Conservation (phyloP, 1,140 invertebrate species). For the Drosophila nannoptera region DNA sequence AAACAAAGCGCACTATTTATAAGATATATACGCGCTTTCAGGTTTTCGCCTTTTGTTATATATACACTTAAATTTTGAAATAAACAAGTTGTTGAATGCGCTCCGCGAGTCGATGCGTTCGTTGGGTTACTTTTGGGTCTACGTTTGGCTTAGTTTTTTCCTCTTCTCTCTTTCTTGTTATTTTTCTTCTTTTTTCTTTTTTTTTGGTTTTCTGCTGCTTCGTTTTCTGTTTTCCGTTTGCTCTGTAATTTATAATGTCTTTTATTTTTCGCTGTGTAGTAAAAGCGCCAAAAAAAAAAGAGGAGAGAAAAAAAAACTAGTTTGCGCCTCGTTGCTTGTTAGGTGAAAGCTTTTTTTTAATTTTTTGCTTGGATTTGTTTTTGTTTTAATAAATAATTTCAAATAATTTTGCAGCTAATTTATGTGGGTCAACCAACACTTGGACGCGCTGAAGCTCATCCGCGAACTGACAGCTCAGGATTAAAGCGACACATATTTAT, state of each 20-base stretch:
- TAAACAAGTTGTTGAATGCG: slow-evolving; percentile 75
- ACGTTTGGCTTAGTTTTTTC: slow-evolving; percentile 27
- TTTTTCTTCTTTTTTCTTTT: slow-evolving; percentile 10
- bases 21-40: slow-evolving; percentile 68
- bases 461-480: slow-evolving; percentile 53
- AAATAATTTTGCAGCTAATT: slow-evolving; percentile 21
- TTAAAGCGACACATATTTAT: slow-evolving; percentile 65
- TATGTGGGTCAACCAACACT: slow-evolving; percentile 67
- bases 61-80: slow-evolving; percentile 72
- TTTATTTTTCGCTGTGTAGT: slow-evolving; percentile 49
- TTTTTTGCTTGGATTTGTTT: slow-evolving; percentile 52
- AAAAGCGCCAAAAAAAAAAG: slow-evolving; percentile 25
- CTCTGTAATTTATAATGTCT: slow-evolving; percentile 71
- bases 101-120: slow-evolving; percentile 44
- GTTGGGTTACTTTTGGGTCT: slow-evolving; percentile 35
- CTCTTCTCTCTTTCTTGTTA: slow-evolving; percentile 6
- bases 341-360: slow-evolving; percentile 68
- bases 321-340: slow-evolving; percentile 46
- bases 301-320: slow-evolving; percentile 44
- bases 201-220: slow-evolving; percentile 7
- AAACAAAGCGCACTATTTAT: slow-evolving; percentile 76
- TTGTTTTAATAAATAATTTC: slow-evolving; percentile 33
- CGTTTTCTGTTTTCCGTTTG: slow-evolving; percentile 8
- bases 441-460: slow-evolving; percentile 51
- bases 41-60: slow-evolving; percentile 51